These are phyloP conservation scores for Phthorimaea operculella DNA, from an alignment of 1,140 invertebrate genomes.

Conservation along the genomic window DNA sequence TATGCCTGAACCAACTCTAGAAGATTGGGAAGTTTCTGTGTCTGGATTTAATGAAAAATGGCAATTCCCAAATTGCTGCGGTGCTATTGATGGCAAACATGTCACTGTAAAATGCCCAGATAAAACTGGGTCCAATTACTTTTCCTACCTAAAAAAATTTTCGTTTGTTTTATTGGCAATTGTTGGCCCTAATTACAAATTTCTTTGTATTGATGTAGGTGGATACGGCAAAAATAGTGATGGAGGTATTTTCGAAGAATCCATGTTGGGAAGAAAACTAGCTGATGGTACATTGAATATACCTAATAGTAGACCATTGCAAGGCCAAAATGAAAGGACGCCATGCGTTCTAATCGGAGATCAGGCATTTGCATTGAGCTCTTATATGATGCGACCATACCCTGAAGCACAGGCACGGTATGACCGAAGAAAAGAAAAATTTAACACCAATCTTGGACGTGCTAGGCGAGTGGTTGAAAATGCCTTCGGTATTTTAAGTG, in stretches of 20 bases:
- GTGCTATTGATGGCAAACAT: too few relatives aligned
- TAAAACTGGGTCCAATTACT: too few relatives aligned
- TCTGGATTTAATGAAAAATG: background rate
- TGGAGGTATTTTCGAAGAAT: constrained; percentile 32
- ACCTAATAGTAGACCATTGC: constrained; percentile 13
- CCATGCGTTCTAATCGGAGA: constrained; percentile 22
- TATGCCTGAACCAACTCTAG: background rate
- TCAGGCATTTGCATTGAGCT: constrained; percentile 25
- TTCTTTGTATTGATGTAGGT: constrained; percentile 39
- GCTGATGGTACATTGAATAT: constrained; percentile 19
- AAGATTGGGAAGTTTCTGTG: background rate
- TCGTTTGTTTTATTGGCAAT: constrained; percentile 46
- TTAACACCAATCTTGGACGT: constrained; percentile 9
- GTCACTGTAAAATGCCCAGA: too few relatives aligned
- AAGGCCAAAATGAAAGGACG: background rate
- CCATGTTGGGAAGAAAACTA: constrained; percentile 20
- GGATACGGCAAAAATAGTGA: constrained; percentile 39
- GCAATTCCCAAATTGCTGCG: too few relatives aligned
- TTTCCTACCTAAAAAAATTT: too few relatives aligned
- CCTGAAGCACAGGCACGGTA: background rate
- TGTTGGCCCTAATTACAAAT: constrained; percentile 18
- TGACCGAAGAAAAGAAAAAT: constrained; percentile 5
- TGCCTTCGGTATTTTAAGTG: too few relatives aligned
- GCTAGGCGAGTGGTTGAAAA: too few relatives aligned
- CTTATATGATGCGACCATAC: constrained; percentile 22